phyloP scores from a whole-genome alignment of 2,797 vertebrate species.

The Apodemus agrarius region DNA sequence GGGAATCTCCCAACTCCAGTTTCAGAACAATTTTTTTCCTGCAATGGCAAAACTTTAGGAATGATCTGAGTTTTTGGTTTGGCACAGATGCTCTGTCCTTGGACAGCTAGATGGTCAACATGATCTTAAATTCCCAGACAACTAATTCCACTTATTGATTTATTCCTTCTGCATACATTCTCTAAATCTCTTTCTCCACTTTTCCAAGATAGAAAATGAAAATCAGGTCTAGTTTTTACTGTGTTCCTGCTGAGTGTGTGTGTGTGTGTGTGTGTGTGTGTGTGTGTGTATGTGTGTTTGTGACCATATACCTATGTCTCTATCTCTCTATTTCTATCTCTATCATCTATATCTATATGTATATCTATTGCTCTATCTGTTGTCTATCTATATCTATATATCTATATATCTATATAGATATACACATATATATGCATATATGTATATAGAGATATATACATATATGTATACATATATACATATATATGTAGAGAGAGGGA shows the following conservation, averaged over 20 bases:
- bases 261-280: not conserved
- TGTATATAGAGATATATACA: no score
- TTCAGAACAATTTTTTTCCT: not conserved
- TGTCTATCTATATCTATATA: no score
- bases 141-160: not conserved
- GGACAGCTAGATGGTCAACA: accelerated
- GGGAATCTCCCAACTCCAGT: not conserved
- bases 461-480: no score
- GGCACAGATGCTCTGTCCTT: not conserved
- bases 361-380: no score
- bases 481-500: not conserved
- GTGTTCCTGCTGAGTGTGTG: not conserved
- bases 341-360: no score
- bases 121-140: not conserved
- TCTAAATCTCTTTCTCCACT: not conserved
- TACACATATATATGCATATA: no score
- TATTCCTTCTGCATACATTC: not conserved
- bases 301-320: no score
- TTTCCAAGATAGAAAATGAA: not conserved
- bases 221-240: not conserved
- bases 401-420: no score
- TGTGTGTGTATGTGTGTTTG: not conserved
- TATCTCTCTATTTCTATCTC: no score
- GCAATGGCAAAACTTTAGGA: accelerated
- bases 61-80: not conserved